Evolutionary conservation across 2,797 vertebrate genomes (phyloP), one percentile per base, ranked within the genome.

Genomic region (Garrulus glandarius): DNA sequence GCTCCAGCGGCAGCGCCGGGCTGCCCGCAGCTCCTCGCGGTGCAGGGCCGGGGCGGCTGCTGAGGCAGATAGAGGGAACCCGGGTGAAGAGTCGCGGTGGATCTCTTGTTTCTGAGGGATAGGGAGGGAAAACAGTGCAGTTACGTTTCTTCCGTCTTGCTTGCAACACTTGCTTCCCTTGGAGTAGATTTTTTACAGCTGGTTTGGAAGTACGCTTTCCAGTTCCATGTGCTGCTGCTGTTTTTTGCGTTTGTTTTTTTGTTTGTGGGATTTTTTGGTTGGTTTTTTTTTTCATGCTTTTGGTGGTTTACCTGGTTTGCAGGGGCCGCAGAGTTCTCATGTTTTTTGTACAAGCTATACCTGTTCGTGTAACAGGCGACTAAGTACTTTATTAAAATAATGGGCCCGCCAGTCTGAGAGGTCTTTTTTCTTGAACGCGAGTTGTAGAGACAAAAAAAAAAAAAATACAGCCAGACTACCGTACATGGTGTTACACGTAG

Each of bases 191-290:
- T 50, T 22, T 30, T 9, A 1, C 36, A 9, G n/a, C 9, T 23
- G 15, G 1, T 30, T 46, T 53, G 49, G 55, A 44, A 52, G 37
- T 36, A 34, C 4, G 2, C 13, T 8, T n/a, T 32, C 11, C 4
- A 11, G 1, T 30, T 52, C 17, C 0, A 1, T 9, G 5, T 34
- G 27, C 5, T 56, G 26, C 13, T 36, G 36, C 15, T 15, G 29
- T 9, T 6, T 55, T 79, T 27, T 9, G 15, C 6, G 12, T 22
- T 16, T 6, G 5, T 49, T 41, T 13, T 27, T 27, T 14, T 18
- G 3, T 4, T 39, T n/a, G 13, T 22, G 20, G 2, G 43, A 18
- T 20, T 44, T 20, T 43, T 44, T 6, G 9, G 22, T 23, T 47
- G 22, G 39, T 14, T 23, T 46, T 12, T 26, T 22, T 47, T 37